phyloP scores from a whole-genome alignment of 2,797 vertebrate species.

The Chlorospingus semifuscus region DNA sequence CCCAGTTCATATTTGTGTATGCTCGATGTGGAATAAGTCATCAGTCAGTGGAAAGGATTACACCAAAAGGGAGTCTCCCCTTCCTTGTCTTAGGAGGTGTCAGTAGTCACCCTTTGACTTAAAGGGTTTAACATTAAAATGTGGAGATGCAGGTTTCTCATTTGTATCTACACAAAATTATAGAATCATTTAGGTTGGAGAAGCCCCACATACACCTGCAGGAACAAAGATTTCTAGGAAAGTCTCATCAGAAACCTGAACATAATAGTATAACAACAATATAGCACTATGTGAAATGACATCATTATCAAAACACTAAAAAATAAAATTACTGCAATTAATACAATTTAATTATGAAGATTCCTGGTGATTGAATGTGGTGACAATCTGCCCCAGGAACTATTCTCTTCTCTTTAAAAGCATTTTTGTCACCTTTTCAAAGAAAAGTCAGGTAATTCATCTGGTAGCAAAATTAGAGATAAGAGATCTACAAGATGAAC shows the following conservation, averaged over 20 bases:
- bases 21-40: background rate
- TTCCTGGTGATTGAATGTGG: background rate
- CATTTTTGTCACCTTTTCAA: background rate
- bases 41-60: background rate
- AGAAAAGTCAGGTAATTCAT: background rate
- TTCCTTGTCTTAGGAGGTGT: background rate
- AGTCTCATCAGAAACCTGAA: background rate
- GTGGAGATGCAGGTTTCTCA: background rate
- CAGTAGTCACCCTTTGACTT: background rate
- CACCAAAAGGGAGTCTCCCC: conserved; percentile 1
- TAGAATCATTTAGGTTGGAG: background rate
- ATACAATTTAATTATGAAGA: background rate
- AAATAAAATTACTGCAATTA: conserved; percentile 11
- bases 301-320: background rate
- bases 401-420: background rate
- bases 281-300: background rate
- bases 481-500: background rate
- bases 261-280: background rate
- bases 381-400: background rate
- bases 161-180: background rate
- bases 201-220: background rate
- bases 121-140: background rate
- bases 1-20: background rate
- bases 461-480: background rate
- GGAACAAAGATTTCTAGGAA: background rate